Evolutionary conservation across 2,797 vertebrate genomes (phyloP).

Genomic region (Rhynchonycteris naso): DNA sequence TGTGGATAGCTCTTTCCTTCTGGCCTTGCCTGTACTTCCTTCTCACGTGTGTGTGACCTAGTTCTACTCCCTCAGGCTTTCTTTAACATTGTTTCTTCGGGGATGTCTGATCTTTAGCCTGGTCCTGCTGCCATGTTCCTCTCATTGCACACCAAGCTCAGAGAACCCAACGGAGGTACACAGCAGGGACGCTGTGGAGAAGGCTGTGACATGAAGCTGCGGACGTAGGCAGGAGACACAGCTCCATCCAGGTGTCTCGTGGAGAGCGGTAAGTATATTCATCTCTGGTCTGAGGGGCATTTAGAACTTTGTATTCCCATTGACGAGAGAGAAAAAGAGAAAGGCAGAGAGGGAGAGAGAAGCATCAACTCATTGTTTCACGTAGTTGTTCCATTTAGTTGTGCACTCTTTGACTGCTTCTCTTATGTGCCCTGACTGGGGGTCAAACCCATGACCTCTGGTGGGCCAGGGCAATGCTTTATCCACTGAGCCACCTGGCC

Average conservation of each 20-base stretch:
- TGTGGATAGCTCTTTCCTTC: neutral
- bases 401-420: no score
- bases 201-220: neutral
- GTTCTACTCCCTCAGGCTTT: neutral
- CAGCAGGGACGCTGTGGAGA: neutral
- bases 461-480: no score
- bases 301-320: no score
- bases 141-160: neutral
- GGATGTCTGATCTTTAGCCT: neutral
- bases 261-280: neutral
- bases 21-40: neutral
- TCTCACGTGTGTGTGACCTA: neutral
- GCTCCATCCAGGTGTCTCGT: fast-evolving
- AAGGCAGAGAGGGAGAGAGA: no score
- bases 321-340: no score
- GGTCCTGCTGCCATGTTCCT: neutral
- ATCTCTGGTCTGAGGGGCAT: neutral
- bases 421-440: no score
- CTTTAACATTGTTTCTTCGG: neutral
- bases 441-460: no score
- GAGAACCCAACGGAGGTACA: neutral
- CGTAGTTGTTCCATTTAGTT: no score
- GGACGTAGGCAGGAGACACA: neutral
- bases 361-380: no score
- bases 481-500: no score